Conservation (phyloP, 1,140 invertebrate species). For the Batillaria attramentaria region DNA sequence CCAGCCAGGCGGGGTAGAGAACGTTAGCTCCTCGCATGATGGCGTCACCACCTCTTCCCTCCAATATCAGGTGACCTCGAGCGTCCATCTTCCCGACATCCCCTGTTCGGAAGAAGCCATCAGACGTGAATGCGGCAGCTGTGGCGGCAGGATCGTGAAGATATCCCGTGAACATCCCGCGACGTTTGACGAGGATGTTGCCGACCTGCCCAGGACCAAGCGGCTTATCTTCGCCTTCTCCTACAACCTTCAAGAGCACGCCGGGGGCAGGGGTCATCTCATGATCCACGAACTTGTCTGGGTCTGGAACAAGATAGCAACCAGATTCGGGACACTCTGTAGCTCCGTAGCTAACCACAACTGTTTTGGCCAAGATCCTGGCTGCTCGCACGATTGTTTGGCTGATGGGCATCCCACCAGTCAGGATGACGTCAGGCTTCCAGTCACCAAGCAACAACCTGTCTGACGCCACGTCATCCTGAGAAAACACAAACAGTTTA, state of each 20-base stretch:
- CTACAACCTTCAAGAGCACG: not conserved
- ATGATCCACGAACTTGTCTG: not conserved
- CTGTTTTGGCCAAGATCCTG: not conserved
- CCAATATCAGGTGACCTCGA: slow-evolving; percentile 12
- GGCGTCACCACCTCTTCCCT: slow-evolving; percentile 19
- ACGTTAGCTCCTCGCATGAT: not conserved
- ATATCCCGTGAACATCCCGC: not conserved
- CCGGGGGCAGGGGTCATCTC: not conserved
- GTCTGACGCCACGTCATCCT: too few species aligned
- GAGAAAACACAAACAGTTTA: too few species aligned
- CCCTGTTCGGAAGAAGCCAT: slow-evolving; percentile 15
- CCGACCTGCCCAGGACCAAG: not conserved
- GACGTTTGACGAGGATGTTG: not conserved
- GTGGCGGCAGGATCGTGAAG: slow-evolving; percentile 11
- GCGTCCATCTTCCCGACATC: slow-evolving; percentile 4
- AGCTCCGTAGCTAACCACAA: not conserved
- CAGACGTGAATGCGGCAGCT: slow-evolving; percentile 19
- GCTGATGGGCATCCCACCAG: not conserved
- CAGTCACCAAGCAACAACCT: too few species aligned
- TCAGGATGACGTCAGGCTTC: not conserved
- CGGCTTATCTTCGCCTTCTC: not conserved
- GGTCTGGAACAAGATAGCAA: not conserved
- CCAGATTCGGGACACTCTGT: not conserved
- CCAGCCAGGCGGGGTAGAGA: slow-evolving; percentile 6
- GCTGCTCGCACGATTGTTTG: not conserved